Evolutionary conservation across 2,888 invertebrate genomes (phyloP).

Genomic region (Ophonus ardosiacus): DNA sequence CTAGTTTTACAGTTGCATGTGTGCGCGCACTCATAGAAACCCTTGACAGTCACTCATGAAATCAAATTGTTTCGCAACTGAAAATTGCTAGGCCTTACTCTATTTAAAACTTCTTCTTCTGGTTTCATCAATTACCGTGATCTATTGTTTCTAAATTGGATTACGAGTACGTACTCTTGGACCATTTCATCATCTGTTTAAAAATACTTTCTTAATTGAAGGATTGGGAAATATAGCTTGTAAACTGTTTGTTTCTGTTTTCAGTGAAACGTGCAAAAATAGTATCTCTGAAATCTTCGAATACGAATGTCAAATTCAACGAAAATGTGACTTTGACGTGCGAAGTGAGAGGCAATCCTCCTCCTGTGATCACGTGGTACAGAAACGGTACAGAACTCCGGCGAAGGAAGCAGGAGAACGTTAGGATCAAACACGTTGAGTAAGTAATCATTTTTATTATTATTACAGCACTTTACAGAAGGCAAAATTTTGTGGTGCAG

Average conservation of each 20-base stretch:
- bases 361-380: constrained; percentile 90
- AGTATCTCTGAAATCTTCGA: constrained; percentile 4
- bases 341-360: constrained; percentile 86
- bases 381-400: constrained; percentile 78
- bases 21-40: no score
- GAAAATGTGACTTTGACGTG: constrained; percentile 82
- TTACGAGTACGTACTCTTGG: not conserved
- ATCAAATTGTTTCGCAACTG: constrained; percentile 15
- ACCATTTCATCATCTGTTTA: not conserved
- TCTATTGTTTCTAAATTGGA: not conserved
- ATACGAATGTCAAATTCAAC: constrained; percentile 34
- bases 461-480: no score
- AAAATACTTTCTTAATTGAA: not conserved
- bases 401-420: constrained; percentile 31
- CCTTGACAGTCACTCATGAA: constrained; percentile 24
- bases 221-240: no score
- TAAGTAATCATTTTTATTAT: no score
- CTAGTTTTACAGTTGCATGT: no score
- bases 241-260: constrained; percentile 12
- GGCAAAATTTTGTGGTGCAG: no score
- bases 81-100: not conserved
- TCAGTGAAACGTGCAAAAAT: constrained; percentile 56
- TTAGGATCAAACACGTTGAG: constrained; percentile 48
- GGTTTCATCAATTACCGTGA: constrained; percentile 3
- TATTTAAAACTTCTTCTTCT: constrained; percentile 22